Base-by-base conservation (phyloP, 2,797 vertebrate species). In the Hozukius guyotensis region DNA sequence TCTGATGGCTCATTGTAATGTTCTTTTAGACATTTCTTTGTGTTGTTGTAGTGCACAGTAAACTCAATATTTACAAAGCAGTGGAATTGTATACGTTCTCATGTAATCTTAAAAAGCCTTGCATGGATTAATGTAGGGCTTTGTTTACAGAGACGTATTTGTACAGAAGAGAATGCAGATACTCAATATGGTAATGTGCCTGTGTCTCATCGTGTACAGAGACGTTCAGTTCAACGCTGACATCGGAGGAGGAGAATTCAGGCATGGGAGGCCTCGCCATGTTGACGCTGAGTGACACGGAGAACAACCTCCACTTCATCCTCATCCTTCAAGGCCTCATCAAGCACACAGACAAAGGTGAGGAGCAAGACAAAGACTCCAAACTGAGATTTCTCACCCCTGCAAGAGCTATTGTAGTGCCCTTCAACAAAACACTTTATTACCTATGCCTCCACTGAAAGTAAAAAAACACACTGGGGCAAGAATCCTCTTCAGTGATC, bases 231-330 rank as follows among this genome's bases (percentile, higher is more conserved):
- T 97, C 97, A 27, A 96, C 97, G 20, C 91, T 99, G 90, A 97
- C 97, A 0, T 96, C 97, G 0, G 91, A 93, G 72, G 86, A 93
- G 9, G 95, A 96, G 73, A 92, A 96, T 11, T 77, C 93, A 0
- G 96, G 96, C 5, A 92, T 95, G 77, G 97, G 98, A 3, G 98
- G 97, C 74, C 97, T 99, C 22, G 95, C 97, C 78, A 97, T 99
- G 95, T 88, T 99, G 81, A 98, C 98, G 0, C 95, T 99, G 79
- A 99, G 98, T 0, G 98, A 99, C 91, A 95, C 95, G 0, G 98
- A 99, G 91, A 97, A 97, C 95, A 99, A 98, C 86, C 95, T 99
- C 32, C 97, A 99, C 89, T 99, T 99, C 92, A 96, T 99, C 86
- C 96, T 99, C 57, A 96, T 99, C 80, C 95, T 97, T 36, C 96